Base-by-base conservation (phyloP, 1,140 invertebrate genomes). In the Oscheius sp. region DNA sequence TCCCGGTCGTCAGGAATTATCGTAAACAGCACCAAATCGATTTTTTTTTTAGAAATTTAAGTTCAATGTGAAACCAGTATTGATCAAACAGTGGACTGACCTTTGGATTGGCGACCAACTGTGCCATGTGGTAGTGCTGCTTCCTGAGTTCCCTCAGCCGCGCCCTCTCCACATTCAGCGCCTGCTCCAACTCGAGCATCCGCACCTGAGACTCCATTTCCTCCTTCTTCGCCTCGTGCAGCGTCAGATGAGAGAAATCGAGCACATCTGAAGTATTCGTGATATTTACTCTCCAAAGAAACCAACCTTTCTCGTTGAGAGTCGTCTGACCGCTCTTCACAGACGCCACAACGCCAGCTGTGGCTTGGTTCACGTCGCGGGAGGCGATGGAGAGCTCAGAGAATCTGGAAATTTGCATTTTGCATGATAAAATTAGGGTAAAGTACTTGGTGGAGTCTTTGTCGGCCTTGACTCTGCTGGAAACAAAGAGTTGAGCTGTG, bases 401-500 rank as follows among this genome's bases (percentile, higher is more conserved):
- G 52, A 98, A 86, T 55, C 64, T 67, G 38, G 20, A 67, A 67
- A 28, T 10, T 10, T 42, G 29, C 23, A 45, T 18, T 18, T 45
- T 45, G 0, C 42, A 23, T 10, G 20, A 23, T 13, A 59, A 23
- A 23, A 23, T 59, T 59, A 68, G 36, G 42, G 20, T 59, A 4
- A 42, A 62, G 65, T 31, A 73, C 85, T 91, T 92, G 73, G 87
- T 85, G 77, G 93, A 94, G 65, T 90, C 89, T 72, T 90, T 88
- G 73, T 93, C 90, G 2, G 96, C 94, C 84, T 94, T 92, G 0
- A 94, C 93, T 79, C 92, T 89, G 77, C 93, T 95, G 0, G 95
- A 93, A 15, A 97, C 94, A 23, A 97, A 95, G 55, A 99, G 87
- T 85, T 98, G 95, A 36, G 94, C 94, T 2, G 95, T 97, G 75